Conservation (phyloP, 2,797 vertebrate genomes). For the Bradypus variegatus region DNA sequence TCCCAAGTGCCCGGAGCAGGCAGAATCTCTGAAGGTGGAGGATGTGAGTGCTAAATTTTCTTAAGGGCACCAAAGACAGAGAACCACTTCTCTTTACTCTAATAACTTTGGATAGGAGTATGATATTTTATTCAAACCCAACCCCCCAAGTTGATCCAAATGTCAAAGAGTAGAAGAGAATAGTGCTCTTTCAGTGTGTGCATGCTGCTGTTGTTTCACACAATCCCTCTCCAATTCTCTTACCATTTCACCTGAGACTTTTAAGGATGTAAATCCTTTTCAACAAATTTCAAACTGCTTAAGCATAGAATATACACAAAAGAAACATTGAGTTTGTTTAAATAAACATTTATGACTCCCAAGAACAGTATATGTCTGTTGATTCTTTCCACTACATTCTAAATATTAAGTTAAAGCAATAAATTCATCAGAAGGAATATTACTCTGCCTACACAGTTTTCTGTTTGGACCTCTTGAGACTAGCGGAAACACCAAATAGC, state of each 20-base stretch:
- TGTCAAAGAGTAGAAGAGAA: not conserved
- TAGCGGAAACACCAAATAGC: not conserved
- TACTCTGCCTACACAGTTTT: slow-evolving; percentile 15
- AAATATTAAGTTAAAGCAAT: slow-evolving; percentile 25
- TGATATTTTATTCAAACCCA: not conserved
- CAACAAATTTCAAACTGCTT: not conserved
- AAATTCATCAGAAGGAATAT: slow-evolving; percentile 1
- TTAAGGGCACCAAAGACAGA: not conserved
- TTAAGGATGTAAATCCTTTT: not conserved
- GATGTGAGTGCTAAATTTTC: not conserved
- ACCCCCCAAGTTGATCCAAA: accelerated
- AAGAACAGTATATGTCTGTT: not conserved
- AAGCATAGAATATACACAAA: not conserved
- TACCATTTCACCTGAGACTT: not conserved
- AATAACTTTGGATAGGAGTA: not conserved
- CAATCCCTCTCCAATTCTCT: not conserved
- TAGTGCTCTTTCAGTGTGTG: not conserved
- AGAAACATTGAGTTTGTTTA: slow-evolving; percentile 35
- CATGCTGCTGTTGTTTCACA: not conserved
- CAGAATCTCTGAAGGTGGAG: not conserved
- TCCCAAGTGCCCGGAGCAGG: not conserved
- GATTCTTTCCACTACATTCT: slow-evolving; percentile 37
- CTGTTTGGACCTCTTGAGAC: not conserved
- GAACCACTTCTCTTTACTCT: not conserved
- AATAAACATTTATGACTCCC: slow-evolving; percentile 35